Conservation (phyloP, 2,113 vertebrate species). For the Tragelaphus scriptus region DNA sequence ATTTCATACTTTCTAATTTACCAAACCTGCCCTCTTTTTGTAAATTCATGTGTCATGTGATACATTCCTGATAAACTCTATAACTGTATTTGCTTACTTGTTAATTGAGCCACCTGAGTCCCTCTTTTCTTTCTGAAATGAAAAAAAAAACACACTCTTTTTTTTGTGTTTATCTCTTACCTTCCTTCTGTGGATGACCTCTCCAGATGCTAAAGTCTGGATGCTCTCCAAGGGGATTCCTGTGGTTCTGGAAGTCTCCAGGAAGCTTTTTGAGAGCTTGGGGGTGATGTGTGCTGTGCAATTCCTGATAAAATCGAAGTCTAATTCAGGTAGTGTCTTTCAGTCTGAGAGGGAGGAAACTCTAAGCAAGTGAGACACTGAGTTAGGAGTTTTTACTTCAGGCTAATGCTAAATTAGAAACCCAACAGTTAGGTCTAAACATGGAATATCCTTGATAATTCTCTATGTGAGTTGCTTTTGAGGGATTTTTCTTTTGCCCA, state of each 20-base stretch:
- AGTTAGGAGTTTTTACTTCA: neutral
- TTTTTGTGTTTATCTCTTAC: neutral
- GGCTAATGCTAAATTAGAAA: constrained; percentile 31
- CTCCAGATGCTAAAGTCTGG: neutral
- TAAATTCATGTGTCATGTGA: neutral
- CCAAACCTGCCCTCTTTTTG: neutral
- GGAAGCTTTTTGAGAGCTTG: neutral
- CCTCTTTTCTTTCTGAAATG: neutral
- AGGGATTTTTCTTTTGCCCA: constrained; percentile 7
- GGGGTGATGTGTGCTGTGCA: neutral
- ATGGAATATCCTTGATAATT: neutral
- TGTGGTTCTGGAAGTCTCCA: neutral
- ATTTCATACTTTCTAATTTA: neutral
- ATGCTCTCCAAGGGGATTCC: neutral
- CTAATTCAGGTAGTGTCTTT: neutral
- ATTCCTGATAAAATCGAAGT: neutral
- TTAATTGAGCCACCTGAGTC: neutral
- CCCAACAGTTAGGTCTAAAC: constrained; percentile 16
- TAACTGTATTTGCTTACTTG: neutral
- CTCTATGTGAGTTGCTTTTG: neutral
- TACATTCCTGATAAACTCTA: neutral
- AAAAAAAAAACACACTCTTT: neutral
- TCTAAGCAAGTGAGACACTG: neutral
- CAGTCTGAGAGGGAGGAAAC: neutral
- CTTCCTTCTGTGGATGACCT: neutral